These are phyloP conservation scores for Sceloporus tristichus DNA, from an alignment of 2,113 vertebrate genomes.

Conservation along the genomic window DNA sequence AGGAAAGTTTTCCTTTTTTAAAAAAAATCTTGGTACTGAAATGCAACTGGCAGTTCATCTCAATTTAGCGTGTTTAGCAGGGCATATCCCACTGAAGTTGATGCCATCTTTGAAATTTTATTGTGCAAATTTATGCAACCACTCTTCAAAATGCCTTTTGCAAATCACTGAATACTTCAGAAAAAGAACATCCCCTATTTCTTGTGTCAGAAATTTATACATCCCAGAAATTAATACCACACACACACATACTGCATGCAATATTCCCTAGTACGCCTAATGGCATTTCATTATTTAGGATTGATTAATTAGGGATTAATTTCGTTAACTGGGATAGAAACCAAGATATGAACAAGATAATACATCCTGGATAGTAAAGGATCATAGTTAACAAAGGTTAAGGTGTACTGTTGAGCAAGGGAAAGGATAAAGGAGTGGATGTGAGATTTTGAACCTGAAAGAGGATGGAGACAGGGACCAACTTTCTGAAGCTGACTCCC, in stretches of 20 bases:
- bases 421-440: too few species aligned
- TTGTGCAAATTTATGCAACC: background rate
- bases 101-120: background rate
- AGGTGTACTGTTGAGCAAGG: too few species aligned
- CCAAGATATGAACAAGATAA: too few species aligned
- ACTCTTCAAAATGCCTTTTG: background rate
- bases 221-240: background rate
- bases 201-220: background rate
- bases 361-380: too few species aligned
- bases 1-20: background rate
- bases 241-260: too few species aligned
- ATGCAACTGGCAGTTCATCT: background rate
- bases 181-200: background rate
- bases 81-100: background rate
- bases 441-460: background rate
- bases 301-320: too few species aligned
- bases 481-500: background rate
- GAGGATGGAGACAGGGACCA: too few species aligned
- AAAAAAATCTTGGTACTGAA: conserved; percentile 11
- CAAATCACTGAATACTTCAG: background rate
- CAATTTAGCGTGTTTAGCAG: background rate
- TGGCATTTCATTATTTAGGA: too few species aligned
- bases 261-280: too few species aligned
- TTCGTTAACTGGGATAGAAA: too few species aligned
- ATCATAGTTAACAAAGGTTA: too few species aligned